Base-by-base conservation (phyloP, 1,140 invertebrate genomes). In the Harlomillsia oculata region DNA sequence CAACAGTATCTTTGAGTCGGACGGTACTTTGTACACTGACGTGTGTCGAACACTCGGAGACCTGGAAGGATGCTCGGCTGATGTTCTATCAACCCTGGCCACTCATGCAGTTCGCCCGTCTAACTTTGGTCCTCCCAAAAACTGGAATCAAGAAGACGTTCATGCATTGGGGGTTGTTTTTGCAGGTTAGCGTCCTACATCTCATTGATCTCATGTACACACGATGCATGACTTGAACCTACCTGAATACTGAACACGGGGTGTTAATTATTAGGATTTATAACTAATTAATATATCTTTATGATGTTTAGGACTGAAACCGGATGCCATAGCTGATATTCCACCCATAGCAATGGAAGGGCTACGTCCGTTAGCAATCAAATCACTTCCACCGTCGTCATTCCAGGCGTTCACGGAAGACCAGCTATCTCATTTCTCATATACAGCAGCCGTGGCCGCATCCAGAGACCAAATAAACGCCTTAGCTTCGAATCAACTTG, bases 71-170 rank as follows among this genome's bases (percentile, higher is more conserved):
- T 65, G 64, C 23, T 34, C 39, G 9, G 13, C 23, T 29, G 54
- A 53, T 41, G 44, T 50, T 11, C 41, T 62, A 6, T 25, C 53
- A 21, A 50, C 54, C 6, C 39, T 65, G 11, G 60, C 64, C 5
- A 28, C 28, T 5, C 56, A 61, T 39, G 64, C 64, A 3, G 32
- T 60, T 3, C 36, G 54, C 0, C 29, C 60, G 1, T 43, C 28
- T 5, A 65, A 62, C 45, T 65, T 62, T 32, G 64, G 64, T 21
- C 39, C 60, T 13, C 64, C 64, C n/a, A 25, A 48, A 26, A 18
- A 54, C 6, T 65, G 64, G 64, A 62, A 18, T 30, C 26, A 57
- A 30, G 51, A 59, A 29, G 64, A 65, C 56, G 44, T 65, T 11
- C 50, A 53, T 8, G 60, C 54, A 0, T 41, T 65, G 8, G 64